Evolutionary conservation across 2,888 invertebrate genomes (phyloP).

Genomic region (Lordiphosa fenestrarum): DNA sequence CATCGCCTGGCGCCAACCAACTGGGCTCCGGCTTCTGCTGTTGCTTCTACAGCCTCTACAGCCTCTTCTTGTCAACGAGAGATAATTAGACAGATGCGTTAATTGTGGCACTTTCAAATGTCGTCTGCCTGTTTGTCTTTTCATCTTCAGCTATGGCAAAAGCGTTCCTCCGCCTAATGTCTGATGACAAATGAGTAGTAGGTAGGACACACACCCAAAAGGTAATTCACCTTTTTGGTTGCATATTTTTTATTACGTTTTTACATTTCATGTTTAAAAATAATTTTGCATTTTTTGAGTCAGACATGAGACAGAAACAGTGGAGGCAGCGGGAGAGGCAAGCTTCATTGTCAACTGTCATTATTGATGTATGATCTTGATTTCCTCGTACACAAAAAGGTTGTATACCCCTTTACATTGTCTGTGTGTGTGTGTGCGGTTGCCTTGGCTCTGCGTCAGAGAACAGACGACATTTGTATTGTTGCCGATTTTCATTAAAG

Average conservation of each 20-base stretch:
- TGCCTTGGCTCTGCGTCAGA: too few relatives aligned
- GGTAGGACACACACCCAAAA: too few relatives aligned
- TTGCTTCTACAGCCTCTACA: background rate
- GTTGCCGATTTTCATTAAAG: conserved; percentile 3
- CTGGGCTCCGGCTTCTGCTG: background rate
- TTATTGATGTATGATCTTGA: conserved; percentile 75
- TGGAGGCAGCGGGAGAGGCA: too few relatives aligned
- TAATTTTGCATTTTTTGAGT: conserved; percentile 45
- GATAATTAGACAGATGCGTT: conserved; percentile 64
- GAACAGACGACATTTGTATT: conserved; percentile 1
- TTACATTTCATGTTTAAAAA: conserved; percentile 31
- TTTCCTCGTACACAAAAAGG: conserved; percentile 59
- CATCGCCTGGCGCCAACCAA: conserved; percentile 22
- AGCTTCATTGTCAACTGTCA: conserved; percentile 61
- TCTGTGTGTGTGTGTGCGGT: too few relatives aligned
- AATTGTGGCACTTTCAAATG: conserved; percentile 63
- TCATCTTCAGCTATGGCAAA: too few relatives aligned
- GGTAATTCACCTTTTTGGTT: conserved; percentile 17
- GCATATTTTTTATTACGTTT: conserved; percentile 41
- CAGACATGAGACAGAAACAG: conserved; percentile 9
- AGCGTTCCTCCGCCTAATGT: too few relatives aligned
- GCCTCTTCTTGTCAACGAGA: conserved; percentile 10
- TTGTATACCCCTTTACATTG: conserved; percentile 16
- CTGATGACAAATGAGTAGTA: too few relatives aligned
- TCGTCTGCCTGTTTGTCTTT: background rate